phyloP scores from a whole-genome alignment of 2,113 vertebrate genomes.

The Sinocyclocheilus maitianheensis region DNA sequence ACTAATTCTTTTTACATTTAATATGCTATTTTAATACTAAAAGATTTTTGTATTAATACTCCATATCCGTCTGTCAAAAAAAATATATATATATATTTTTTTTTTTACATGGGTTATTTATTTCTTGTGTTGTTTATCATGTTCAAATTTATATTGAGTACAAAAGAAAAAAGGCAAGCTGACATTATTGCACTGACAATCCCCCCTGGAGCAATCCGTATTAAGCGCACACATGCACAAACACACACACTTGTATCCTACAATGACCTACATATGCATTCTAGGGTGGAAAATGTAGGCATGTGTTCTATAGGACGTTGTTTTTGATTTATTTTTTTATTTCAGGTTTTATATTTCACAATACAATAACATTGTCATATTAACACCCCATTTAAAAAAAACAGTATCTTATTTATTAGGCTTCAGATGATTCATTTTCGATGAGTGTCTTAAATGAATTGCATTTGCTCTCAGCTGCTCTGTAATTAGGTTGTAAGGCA shows the following conservation, averaged over 20 bases:
- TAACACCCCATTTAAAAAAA: no score
- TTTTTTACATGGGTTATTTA: neutral
- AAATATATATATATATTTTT: neutral
- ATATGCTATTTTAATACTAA: neutral
- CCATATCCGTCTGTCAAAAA: neutral
- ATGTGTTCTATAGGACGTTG: neutral
- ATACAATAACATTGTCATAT: neutral
- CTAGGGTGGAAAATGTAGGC: neutral
- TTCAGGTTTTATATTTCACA: neutral
- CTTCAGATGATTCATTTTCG: neutral
- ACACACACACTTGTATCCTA: neutral
- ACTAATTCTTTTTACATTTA: neutral
- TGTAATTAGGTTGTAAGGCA: neutral
- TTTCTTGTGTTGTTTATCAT: neutral
- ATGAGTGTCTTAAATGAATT: neutral
- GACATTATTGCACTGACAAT: constrained; percentile 12
- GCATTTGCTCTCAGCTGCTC: neutral
- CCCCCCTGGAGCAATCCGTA: neutral
- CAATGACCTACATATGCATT: constrained; percentile 30
- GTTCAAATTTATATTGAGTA: neutral
- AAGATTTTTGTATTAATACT: neutral
- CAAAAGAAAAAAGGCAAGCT: neutral
- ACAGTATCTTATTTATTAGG: neutral
- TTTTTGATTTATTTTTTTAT: neutral
- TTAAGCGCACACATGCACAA: neutral